These are phyloP conservation scores for Enteromius thamalakanensis DNA, from an alignment of 2,797 vertebrate genomes.

Conservation along the genomic window DNA sequence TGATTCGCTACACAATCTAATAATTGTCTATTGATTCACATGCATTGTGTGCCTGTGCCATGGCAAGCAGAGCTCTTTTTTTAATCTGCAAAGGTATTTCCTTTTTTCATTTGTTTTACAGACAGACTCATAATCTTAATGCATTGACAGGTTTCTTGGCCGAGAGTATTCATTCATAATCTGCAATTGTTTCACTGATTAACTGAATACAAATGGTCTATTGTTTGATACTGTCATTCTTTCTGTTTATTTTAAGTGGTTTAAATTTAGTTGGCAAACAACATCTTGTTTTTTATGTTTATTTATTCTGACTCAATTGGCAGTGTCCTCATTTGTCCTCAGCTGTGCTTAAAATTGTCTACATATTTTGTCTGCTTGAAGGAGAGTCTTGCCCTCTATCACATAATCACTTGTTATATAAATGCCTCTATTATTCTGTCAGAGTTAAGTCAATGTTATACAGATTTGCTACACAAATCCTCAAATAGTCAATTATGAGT, in stretches of 20 bases:
- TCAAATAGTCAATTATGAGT: neutral
- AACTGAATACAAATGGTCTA: neutral
- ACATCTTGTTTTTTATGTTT: neutral
- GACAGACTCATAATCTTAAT: too few relatives aligned
- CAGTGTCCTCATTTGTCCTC: neutral
- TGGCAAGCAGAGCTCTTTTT: too few relatives aligned
- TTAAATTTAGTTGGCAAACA: neutral
- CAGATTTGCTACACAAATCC: neutral
- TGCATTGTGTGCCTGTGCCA: too few relatives aligned
- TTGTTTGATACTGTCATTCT: neutral
- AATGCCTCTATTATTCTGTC: neutral
- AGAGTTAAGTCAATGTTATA: neutral
- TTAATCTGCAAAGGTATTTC: too few relatives aligned
- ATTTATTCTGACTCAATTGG: conserved; percentile 1
- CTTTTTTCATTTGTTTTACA: too few relatives aligned
- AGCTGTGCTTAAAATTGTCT: neutral
- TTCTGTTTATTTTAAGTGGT: conserved; percentile 1
- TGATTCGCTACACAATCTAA: too few relatives aligned
- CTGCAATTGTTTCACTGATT: neutral
- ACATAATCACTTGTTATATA: neutral
- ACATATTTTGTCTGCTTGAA: neutral
- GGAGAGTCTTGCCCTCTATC: neutral
- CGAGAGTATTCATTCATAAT: neutral
- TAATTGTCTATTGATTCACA: too few relatives aligned
- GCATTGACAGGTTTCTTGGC: neutral